Conservation (phyloP, 2,888 invertebrate genomes). For the Diadegma fenestrale region DNA sequence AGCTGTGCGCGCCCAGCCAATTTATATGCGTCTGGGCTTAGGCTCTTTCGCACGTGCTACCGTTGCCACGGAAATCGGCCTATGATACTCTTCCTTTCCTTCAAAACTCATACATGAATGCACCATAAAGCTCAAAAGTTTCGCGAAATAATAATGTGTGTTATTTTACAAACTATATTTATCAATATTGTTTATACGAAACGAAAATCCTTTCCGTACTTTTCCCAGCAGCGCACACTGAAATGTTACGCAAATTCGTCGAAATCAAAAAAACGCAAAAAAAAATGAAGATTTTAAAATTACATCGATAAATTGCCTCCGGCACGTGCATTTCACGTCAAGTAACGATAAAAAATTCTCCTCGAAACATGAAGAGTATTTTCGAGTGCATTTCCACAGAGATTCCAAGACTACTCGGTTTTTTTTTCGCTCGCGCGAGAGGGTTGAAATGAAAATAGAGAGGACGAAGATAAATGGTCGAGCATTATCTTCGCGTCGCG, state of each 20-base stretch:
- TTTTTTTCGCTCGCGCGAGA: neutral
- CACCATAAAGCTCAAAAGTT: neutral
- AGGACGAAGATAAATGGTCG: constrained; percentile 44
- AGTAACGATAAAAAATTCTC: too few species aligned
- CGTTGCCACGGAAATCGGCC: constrained; percentile 69
- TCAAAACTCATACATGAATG: neutral
- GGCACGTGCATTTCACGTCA: too few species aligned
- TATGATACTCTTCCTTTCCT: constrained; percentile 42
- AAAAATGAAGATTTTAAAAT: too few species aligned
- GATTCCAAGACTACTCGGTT: neutral
- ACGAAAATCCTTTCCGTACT: neutral
- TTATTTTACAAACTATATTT: neutral
- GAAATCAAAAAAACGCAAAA: too few species aligned
- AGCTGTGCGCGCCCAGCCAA: constrained; percentile 70
- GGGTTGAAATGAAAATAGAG: constrained; percentile 24
- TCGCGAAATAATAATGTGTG: neutral
- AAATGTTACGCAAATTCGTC: neutral
- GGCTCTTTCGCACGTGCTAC: constrained; percentile 60
- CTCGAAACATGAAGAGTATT: neutral
- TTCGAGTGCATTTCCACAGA: neutral
- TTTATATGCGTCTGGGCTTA: constrained; percentile 76
- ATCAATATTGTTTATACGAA: neutral
- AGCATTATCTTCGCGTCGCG: constrained; percentile 42
- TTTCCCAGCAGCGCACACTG: neutral
- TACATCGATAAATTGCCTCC: too few species aligned